Evolutionary conservation across 1,140 invertebrate species (phyloP).

Genomic region (Chrysoperla carnea): DNA sequence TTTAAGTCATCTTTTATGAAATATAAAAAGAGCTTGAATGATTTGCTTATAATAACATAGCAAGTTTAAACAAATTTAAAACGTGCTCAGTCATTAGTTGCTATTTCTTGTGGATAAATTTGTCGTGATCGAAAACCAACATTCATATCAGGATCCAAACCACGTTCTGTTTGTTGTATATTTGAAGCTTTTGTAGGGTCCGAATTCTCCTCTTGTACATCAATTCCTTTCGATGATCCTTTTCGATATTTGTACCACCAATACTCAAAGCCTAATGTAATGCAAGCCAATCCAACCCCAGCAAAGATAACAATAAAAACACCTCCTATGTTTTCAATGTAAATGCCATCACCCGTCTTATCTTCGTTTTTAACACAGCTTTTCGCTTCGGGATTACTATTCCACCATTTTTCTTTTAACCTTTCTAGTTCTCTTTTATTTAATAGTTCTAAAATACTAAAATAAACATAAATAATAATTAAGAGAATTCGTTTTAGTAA

Average conservation of each 20-base stretch:
- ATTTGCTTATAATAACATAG: no score
- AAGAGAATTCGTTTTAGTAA: no score
- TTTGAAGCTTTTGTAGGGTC: slow-evolving; percentile 1
- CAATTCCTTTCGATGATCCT: slow-evolving; percentile 28
- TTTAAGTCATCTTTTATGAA: no score
- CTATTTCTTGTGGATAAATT: neutral
- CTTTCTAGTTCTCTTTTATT: slow-evolving; percentile 86
- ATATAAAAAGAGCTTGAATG: no score
- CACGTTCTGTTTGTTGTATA: neutral
- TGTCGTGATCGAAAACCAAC: slow-evolving; percentile 8
- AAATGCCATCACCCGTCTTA: slow-evolving; percentile 87
- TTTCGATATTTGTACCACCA: slow-evolving; percentile 77
- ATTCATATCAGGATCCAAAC: slow-evolving; percentile 2
- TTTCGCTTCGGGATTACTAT: slow-evolving; percentile 56
- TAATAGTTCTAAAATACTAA: slow-evolving; percentile 76
- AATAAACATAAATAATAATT: slow-evolving; percentile 5
- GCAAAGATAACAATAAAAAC: slow-evolving; percentile 95
- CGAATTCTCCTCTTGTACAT: slow-evolving; percentile 27
- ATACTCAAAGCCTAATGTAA: slow-evolving; percentile 86
- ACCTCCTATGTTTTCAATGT: slow-evolving; percentile 92
- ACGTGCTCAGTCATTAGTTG: slow-evolving; percentile 1
- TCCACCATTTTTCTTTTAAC: slow-evolving; percentile 94
- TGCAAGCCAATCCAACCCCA: slow-evolving; percentile 76
- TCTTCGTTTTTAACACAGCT: slow-evolving; percentile 78
- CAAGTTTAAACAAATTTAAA: no score